A percentile compares a stretch with the other conserved stretches of the same genome.
Evolutionary conservation across 1,140 invertebrate species (phyloP).

Genomic region (Heliconius congener): DNA sequence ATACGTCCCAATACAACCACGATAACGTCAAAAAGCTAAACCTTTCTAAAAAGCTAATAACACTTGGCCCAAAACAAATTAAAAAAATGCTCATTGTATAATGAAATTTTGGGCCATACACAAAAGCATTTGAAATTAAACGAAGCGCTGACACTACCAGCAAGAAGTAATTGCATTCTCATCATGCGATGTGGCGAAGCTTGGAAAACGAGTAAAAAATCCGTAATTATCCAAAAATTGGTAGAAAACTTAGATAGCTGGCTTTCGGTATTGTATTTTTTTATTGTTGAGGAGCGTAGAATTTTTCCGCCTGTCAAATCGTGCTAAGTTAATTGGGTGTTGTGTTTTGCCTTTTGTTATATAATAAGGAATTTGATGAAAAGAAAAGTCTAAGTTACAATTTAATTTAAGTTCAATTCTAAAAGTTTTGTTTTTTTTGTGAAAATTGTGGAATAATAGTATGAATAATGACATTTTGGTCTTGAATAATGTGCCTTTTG

Average conservation of each 20-base stretch:
- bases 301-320: slow-evolving; percentile 34
- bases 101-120: slow-evolving; percentile 27
- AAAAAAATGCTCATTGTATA: slow-evolving; percentile 7
- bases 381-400: background rate
- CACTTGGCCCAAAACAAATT: slow-evolving; percentile 10
- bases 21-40: background rate
- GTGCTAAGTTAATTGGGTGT: slow-evolving; percentile 32
- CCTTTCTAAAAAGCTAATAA: slow-evolving; percentile 8
- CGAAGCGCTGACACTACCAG: slow-evolving; percentile 33
- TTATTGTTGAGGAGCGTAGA: slow-evolving; percentile 23
- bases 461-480: too few relatives aligned
- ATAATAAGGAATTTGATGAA: background rate
- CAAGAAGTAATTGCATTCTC: slow-evolving; percentile 34
- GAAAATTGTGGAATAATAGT: background rate
- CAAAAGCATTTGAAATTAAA: slow-evolving; percentile 29
- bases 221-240: slow-evolving; percentile 36
- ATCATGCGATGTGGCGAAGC: slow-evolving; percentile 36
- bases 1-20: background rate
- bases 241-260: slow-evolving; percentile 35
- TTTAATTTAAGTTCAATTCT: slow-evolving; percentile 5
- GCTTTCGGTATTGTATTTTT: slow-evolving; percentile 21
- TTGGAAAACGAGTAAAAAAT: slow-evolving; percentile 26
- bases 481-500: too few relatives aligned
- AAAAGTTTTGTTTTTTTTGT: background rate
- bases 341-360: slow-evolving; percentile 24